Percentiles rank a stretch among this genome's conserved stretches.
phyloP scores from a whole-genome alignment of 2,797 vertebrate genomes.

The Leucoraja ocellata region DNA sequence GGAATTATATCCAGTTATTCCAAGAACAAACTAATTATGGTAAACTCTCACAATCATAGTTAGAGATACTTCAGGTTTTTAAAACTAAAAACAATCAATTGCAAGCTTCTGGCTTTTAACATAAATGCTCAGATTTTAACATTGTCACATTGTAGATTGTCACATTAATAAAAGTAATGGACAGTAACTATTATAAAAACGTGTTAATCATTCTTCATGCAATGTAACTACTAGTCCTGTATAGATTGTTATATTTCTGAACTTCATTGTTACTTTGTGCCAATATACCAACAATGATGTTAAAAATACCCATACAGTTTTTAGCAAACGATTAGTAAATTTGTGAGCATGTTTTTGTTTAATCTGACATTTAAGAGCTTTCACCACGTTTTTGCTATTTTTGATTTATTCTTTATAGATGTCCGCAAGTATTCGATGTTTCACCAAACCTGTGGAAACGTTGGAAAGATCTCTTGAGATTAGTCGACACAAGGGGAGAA shows the following conservation, averaged over 20 bases:
- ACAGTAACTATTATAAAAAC: neutral
- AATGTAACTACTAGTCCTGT: neutral
- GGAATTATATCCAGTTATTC: neutral
- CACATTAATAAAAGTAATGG: neutral
- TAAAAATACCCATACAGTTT: neutral
- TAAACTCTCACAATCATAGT: no score
- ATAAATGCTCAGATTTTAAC: no score
- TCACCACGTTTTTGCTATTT: neutral
- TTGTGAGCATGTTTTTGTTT: neutral
- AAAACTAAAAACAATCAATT: neutral
- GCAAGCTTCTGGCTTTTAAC: no score
- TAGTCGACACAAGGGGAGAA: conserved; percentile 82
- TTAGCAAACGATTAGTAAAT: neutral
- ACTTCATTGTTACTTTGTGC: neutral
- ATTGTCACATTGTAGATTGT: no score
- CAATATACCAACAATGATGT: no score
- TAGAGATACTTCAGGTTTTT: neutral
- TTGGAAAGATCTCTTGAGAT: conserved; percentile 91
- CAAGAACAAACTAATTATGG: neutral
- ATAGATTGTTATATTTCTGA: neutral
- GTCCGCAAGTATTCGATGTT: conserved; percentile 74
- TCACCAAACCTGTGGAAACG: conserved; percentile 83
- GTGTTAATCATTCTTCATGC: neutral
- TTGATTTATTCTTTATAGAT: conserved; percentile 54
- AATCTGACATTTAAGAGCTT: neutral